A percentile compares a stretch with the other conserved stretches of the same genome.
These are phyloP conservation scores for Pelosia muscerda DNA, from an alignment of 2,888 invertebrate genomes.

Conservation along the genomic window DNA sequence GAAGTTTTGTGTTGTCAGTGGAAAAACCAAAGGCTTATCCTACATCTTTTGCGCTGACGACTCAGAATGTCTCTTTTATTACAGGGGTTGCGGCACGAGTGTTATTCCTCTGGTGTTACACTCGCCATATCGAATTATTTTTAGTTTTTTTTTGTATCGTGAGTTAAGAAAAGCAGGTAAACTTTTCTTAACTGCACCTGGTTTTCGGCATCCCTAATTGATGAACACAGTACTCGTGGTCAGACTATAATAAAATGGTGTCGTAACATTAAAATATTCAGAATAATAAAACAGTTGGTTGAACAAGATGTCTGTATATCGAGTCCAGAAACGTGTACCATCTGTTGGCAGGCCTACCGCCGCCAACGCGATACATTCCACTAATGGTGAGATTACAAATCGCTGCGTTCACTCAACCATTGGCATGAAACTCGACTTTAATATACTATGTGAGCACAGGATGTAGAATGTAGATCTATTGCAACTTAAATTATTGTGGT, in stretches of 20 bases:
- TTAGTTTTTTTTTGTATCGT: no score
- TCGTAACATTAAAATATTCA: neutral
- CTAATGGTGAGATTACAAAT: slow-evolving; percentile 77
- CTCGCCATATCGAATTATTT: no score
- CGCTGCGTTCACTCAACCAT: slow-evolving; percentile 59
- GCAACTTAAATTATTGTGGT: slow-evolving; percentile 9
- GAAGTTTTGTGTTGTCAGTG: no score
- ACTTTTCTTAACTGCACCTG: no score
- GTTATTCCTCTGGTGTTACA: no score
- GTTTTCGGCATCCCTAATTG: neutral
- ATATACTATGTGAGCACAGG: slow-evolving; percentile 43
- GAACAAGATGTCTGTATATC: slow-evolving; percentile 24
- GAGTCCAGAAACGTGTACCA: slow-evolving; percentile 60
- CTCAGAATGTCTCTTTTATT: no score
- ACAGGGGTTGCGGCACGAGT: no score
- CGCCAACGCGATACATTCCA: slow-evolving; percentile 69
- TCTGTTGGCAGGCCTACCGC: slow-evolving; percentile 63
- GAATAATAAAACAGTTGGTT: slow-evolving; percentile 4
- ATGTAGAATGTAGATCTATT: slow-evolving; percentile 16
- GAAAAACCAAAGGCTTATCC: no score
- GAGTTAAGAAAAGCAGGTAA: no score
- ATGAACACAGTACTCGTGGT: no score
- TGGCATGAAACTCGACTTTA: slow-evolving; percentile 50
- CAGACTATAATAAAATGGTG: no score
- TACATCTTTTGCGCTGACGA: no score